Evolutionary conservation across 1,140 invertebrate genomes (phyloP).

Genomic region (Muscidifurax raptorellus): DNA sequence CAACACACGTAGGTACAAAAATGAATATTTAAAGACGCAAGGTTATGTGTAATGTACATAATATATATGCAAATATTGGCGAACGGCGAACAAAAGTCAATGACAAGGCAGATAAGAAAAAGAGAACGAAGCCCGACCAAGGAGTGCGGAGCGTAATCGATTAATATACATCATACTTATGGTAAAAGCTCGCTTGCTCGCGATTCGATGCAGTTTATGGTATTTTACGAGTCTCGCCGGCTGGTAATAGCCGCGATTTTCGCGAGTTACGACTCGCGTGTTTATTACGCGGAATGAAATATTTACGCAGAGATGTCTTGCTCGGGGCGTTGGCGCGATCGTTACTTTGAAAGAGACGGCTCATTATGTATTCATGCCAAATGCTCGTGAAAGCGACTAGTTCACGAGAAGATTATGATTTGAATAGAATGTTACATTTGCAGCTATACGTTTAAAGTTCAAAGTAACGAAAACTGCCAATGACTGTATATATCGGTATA

Average conservation of each 20-base stretch:
- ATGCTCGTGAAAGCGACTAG: background rate
- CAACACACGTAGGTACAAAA: slow-evolving; percentile 74
- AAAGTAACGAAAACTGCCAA: background rate
- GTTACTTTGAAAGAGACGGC: background rate
- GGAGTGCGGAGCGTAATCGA: slow-evolving; percentile 5
- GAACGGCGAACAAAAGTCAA: slow-evolving; percentile 35
- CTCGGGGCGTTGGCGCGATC: background rate
- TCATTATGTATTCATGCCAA: background rate
- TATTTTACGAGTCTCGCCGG: background rate
- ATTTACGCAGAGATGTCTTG: background rate
- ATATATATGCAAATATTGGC: slow-evolving; percentile 73
- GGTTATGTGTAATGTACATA: slow-evolving; percentile 58
- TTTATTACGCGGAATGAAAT: slow-evolving; percentile 15
- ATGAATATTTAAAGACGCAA: slow-evolving; percentile 59
- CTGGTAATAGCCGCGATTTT: background rate
- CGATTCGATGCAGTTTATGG: slow-evolving; percentile 31
- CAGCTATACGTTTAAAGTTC: background rate
- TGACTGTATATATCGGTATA: no score
- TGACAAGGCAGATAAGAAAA: slow-evolving; percentile 41
- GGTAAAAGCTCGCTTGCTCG: slow-evolving; percentile 18
- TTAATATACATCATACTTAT: slow-evolving; percentile 15
- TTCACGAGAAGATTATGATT: background rate
- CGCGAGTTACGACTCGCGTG: background rate
- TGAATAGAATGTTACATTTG: background rate
- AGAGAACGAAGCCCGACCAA: background rate